These are phyloP conservation scores for Stomatorhinus ivindoensis DNA, from an alignment of 2,113 vertebrate genomes.

Conservation along the genomic window DNA sequence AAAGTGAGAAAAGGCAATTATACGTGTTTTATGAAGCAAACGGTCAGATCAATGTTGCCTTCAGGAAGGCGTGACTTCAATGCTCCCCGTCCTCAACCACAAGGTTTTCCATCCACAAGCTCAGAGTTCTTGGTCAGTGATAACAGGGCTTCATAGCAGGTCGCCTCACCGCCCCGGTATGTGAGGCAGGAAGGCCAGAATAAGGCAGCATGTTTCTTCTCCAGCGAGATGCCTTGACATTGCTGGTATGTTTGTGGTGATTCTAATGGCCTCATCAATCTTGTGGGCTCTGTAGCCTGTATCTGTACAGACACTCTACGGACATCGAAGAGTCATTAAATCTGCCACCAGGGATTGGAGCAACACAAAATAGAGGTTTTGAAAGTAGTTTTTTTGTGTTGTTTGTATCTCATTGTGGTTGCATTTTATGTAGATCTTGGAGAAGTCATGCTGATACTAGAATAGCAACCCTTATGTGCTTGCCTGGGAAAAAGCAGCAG, in stretches of 20 bases:
- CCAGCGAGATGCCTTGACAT: constrained; percentile 21
- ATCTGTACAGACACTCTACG: neutral
- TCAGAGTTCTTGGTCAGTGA: neutral
- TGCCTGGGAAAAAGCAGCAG: neutral
- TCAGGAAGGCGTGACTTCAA: constrained; percentile 40
- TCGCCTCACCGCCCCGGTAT: neutral
- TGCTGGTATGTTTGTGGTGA: constrained; percentile 7
- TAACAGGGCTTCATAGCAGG: neutral
- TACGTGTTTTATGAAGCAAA: constrained; percentile 38
- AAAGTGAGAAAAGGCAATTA: constrained; percentile 55
- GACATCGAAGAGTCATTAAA: neutral
- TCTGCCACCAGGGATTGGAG: neutral
- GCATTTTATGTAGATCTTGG: neutral
- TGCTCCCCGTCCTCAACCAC: neutral
- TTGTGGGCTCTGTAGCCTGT: neutral
- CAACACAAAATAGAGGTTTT: neutral
- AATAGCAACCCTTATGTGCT: neutral
- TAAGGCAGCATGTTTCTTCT: constrained; percentile 20
- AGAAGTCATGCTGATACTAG: neutral
- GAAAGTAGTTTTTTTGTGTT: neutral
- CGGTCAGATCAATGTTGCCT: constrained; percentile 46
- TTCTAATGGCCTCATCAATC: constrained; percentile 19
- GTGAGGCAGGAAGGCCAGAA: neutral
- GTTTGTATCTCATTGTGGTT: neutral
- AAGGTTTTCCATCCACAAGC: neutral